Evolutionary conservation across 2,113 vertebrate species (phyloP).

Genomic region (Lophura nycthemera): DNA sequence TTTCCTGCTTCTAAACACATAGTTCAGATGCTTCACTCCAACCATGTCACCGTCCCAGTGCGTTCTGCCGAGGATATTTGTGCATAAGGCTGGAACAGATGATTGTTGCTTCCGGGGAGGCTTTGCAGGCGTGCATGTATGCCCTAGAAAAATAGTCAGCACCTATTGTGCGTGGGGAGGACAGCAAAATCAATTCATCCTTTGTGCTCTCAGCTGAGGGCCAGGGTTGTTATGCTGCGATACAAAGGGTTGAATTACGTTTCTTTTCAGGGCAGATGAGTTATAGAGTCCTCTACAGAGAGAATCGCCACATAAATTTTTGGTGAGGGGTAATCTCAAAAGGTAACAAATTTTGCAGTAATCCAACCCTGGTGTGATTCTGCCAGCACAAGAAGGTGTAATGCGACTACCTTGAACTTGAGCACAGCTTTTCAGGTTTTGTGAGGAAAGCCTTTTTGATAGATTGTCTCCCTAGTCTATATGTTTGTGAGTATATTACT

Average conservation of each 20-base stretch:
- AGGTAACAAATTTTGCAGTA: slow-evolving; percentile 45
- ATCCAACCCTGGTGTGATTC: slow-evolving; percentile 26
- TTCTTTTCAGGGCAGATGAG: slow-evolving; percentile 30
- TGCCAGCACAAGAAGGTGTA: slow-evolving; percentile 23
- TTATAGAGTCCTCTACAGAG: slow-evolving; percentile 28
- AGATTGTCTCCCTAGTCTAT: slow-evolving; percentile 24
- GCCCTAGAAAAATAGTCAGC: not conserved
- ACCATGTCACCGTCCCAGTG: slow-evolving; percentile 40
- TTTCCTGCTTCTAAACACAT: slow-evolving; percentile 46
- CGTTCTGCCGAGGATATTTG: not conserved
- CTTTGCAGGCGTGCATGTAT: not conserved
- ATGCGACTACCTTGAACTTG: not conserved
- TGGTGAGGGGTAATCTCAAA: slow-evolving; percentile 28
- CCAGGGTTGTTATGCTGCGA: not conserved
- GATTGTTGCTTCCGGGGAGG: slow-evolving; percentile 21
- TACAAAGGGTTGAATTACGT: not conserved
- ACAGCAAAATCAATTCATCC: not conserved
- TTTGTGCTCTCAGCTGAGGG: slow-evolving; percentile 3
- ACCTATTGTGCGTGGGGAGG: not conserved
- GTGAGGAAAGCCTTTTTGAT: slow-evolving; percentile 32
- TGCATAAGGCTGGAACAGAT: not conserved
- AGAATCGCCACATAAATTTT: slow-evolving; percentile 37
- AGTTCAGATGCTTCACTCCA: slow-evolving; percentile 62
- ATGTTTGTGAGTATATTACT: not conserved
- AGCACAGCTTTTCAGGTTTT: slow-evolving; percentile 24